Conservation (phyloP, 2,797 vertebrate genomes). For the Salmo trutta region DNA sequence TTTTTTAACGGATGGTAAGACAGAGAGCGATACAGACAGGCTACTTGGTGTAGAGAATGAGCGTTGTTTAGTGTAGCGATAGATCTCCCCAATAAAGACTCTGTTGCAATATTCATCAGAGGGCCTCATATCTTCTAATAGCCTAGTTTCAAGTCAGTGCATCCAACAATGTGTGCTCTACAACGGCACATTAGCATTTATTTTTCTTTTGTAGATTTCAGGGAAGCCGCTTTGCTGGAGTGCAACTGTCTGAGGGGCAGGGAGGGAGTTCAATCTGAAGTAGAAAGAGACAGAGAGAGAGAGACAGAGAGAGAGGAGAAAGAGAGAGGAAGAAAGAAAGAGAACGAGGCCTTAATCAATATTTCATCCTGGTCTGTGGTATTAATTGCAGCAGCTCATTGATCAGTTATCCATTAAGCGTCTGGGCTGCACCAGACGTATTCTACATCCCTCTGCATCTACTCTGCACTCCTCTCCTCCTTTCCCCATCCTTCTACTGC, state of each 20-base stretch:
- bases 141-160: constrained; percentile 39
- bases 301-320: constrained; percentile 1
- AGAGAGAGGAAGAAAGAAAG: constrained; percentile 22
- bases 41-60: constrained; percentile 27
- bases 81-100: constrained; percentile 41
- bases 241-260: constrained; percentile 17
- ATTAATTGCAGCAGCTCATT: constrained; percentile 68
- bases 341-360: constrained; percentile 53
- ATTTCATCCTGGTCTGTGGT: constrained; percentile 56
- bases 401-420: constrained; percentile 62
- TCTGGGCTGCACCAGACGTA: constrained; percentile 39
- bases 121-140: constrained; percentile 39
- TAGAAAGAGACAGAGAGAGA: constrained; percentile 1
- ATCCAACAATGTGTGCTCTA: constrained; percentile 7
- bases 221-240: constrained; percentile 39
- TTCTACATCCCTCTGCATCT: constrained; percentile 52
- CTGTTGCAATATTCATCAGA: constrained; percentile 58
- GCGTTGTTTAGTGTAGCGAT: not conserved
- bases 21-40: not conserved
- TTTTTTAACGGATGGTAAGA: constrained; percentile 10
- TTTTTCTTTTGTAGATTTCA: constrained; percentile 43
- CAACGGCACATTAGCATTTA: constrained; percentile 38
- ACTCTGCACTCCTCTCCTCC: constrained; percentile 26
- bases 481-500: not conserved
- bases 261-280: constrained; percentile 8